Percentiles rank a stretch among this genome's conserved stretches.
These are phyloP conservation scores for Leucoraja ocellata DNA, from an alignment of 2,797 vertebrate species.

Conservation along the genomic window DNA sequence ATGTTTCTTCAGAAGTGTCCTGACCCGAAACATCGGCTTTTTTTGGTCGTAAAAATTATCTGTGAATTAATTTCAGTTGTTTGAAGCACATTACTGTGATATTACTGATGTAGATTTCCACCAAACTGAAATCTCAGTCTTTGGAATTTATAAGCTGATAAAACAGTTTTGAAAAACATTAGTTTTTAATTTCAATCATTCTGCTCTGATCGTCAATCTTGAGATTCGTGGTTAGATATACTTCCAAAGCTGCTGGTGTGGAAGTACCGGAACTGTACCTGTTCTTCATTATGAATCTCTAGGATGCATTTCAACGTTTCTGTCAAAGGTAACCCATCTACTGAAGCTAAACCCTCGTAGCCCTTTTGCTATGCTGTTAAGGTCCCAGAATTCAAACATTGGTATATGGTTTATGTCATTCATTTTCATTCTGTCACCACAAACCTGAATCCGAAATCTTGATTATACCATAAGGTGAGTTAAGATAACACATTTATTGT, in stretches of 20 bases:
- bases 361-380: not conserved
- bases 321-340: not conserved
- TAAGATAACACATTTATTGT: constrained; percentile 12
- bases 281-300: not conserved
- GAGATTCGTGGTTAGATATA: not conserved
- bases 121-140: not conserved
- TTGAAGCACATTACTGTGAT: not conserved
- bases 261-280: not conserved
- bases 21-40: too few relatives aligned
- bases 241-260: not conserved
- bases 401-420: not conserved
- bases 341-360: too few relatives aligned
- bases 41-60: not conserved
- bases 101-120: not conserved
- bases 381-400: not conserved
- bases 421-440: not conserved
- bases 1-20: too few relatives aligned
- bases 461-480: not conserved
- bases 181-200: not conserved
- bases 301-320: not conserved
- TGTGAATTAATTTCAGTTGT: not conserved
- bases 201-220: not conserved
- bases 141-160: not conserved
- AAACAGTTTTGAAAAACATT: not conserved
- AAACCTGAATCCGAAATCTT: not conserved